Evolutionary conservation across 2,113 vertebrate genomes (phyloP).

Genomic region (Podarcis cretensis): DNA sequence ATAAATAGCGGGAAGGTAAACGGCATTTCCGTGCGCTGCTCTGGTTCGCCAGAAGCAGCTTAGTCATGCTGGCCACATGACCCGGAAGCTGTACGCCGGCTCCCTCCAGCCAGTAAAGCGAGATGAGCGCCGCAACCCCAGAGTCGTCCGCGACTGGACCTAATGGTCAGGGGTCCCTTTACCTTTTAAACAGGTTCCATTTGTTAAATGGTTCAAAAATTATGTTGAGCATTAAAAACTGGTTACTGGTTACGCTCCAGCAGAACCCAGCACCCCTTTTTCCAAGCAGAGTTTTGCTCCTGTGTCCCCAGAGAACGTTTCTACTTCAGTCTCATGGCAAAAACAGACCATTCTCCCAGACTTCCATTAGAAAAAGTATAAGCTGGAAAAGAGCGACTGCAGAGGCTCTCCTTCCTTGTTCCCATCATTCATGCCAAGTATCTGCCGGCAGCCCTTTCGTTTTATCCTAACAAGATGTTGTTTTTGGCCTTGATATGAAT

Average conservation of each 20-base stretch:
- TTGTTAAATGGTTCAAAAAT: background rate
- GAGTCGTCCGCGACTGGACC: no score
- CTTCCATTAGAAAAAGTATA: background rate
- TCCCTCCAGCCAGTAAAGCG: no score
- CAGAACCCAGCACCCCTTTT: background rate
- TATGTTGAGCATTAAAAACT: background rate
- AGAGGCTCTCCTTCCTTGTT: background rate
- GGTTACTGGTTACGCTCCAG: background rate
- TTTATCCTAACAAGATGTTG: background rate
- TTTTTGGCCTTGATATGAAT: background rate
- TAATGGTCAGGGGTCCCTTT: no score
- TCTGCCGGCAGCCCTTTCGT: background rate
- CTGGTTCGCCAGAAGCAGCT: no score
- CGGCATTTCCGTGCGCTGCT: no score
- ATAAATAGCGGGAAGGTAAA: no score
- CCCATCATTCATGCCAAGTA: constrained; percentile 1
- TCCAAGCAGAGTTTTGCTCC: background rate
- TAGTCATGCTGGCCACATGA: no score
- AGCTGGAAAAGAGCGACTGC: background rate
- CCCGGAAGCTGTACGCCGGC: no score
- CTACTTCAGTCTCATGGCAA: background rate
- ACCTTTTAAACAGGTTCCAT: background rate
- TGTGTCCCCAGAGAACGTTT: background rate
- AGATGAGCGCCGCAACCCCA: no score
- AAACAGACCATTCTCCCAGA: background rate